Evolutionary conservation across 2,797 vertebrate species (phyloP), one percentile per base, ranked within the genome.

Genomic region (Novumbra hubbsi): DNA sequence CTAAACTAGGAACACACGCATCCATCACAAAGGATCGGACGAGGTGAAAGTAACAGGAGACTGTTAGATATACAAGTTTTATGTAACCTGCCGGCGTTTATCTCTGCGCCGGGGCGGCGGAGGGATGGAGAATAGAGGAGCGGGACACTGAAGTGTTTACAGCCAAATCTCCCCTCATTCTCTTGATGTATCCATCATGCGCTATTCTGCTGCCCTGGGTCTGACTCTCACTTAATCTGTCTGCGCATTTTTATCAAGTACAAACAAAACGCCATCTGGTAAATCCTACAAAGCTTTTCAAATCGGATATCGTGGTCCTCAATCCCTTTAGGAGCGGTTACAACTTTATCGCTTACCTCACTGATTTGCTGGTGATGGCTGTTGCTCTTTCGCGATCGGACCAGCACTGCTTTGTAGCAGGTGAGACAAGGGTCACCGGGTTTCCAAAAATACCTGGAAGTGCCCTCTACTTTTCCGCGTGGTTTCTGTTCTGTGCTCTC

Each of bases 361-460:
- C 74, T 77, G 88, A 81, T 84, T 88, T 80, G 79, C 84, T 76
- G 82, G 70, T 65, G 76, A 75, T 80, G 80, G 83, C 90, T 90
- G 88, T 88, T 89, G 89, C 90, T 91, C 83, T 80, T 75, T 77
- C 73, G 73, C 73, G 82, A 83, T 87, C 81, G 74, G 80, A 45
- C 78, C 80, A 80, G 76, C 79, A 81, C 84, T 76, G 84, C 63
- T 72, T 28, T 70, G 4, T 28, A 16, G 62, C 28, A 9, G 27
- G 41, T 27, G 45, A 69, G 8, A 48, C 5, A 17, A 12, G 21
- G 15, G 24, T 69, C 41, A 15, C 45, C 15, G 19, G 48, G 21
- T 49, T 69, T 69, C 16, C 68, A 30, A 28, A 48, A 27, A 28
- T 17, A 69, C 15, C 67, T 11, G 24, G 27, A 28, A 69, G 48